Conservation (phyloP, 1,140 invertebrate genomes). For the Cydia strobilella region DNA sequence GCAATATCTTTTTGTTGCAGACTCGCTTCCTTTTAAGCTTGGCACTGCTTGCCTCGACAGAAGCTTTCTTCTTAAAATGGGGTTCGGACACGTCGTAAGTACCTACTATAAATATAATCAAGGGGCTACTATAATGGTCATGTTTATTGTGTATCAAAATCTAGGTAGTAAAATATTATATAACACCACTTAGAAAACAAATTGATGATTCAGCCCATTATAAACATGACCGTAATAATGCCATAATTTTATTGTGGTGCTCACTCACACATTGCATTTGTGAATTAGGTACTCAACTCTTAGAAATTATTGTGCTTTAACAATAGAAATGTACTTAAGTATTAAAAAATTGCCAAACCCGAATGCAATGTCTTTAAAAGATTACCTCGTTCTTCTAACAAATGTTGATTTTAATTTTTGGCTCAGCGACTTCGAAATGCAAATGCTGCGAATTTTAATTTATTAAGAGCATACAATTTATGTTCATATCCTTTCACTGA, state of each 20-base stretch:
- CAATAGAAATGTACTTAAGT: no score
- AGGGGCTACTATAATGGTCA: neutral
- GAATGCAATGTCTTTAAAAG: no score
- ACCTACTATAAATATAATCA: slow-evolving; percentile 17
- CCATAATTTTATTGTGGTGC: no score
- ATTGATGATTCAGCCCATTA: no score
- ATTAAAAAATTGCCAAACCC: no score
- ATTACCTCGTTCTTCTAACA: neutral
- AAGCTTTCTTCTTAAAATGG: slow-evolving; percentile 77
- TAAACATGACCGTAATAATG: no score
- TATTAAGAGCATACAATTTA: neutral
- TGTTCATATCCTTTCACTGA: neutral
- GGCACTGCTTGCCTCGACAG: slow-evolving; percentile 58
- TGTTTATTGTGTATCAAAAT: neutral
- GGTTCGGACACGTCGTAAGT: slow-evolving; percentile 75
- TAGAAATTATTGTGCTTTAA: no score
- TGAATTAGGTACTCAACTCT: no score
- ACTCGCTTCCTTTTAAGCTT: slow-evolving; percentile 60
- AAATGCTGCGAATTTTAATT: neutral
- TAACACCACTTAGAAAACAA: no score
- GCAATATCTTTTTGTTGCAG: slow-evolving; percentile 53
- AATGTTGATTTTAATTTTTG: neutral
- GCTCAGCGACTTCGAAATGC: neutral
- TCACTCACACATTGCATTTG: no score
- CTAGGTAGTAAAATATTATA: no score